Conservation (phyloP, 2,113 vertebrate genomes). For the Arenaria interpres region DNA sequence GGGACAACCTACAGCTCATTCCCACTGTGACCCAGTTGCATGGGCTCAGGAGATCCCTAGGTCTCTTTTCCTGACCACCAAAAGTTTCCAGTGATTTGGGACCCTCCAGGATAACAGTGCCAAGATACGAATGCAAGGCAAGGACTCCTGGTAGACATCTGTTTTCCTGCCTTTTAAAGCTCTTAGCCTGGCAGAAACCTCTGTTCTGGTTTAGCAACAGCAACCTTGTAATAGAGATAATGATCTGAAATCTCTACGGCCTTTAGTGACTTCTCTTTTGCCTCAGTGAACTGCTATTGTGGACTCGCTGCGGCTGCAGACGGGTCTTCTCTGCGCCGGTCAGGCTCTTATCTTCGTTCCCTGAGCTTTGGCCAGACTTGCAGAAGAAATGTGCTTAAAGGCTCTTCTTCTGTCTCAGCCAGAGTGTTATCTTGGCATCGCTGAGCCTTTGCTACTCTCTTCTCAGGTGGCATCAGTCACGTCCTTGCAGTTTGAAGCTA, state of each 20-base stretch:
- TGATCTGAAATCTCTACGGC: not conserved
- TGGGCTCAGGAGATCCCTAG: no score
- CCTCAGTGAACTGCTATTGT: slow-evolving; percentile 13
- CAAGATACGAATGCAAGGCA: not conserved
- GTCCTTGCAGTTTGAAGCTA: slow-evolving; percentile 33
- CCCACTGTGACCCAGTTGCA: not conserved
- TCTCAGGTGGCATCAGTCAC: slow-evolving; percentile 25
- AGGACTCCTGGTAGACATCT: not conserved
- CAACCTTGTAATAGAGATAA: not conserved
- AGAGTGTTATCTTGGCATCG: not conserved
- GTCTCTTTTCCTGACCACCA: not conserved
- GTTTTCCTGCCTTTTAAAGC: not conserved
- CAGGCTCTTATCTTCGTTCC: slow-evolving; percentile 28
- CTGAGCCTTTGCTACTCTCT: slow-evolving; percentile 37
- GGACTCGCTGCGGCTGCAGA: not conserved
- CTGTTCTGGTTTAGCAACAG: not conserved
- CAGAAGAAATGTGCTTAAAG: slow-evolving; percentile 23
- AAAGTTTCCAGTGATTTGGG: not conserved
- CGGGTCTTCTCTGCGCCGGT: not conserved
- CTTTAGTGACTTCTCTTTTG: slow-evolving; percentile 18
- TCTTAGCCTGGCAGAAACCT: not conserved
- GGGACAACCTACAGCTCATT: not conserved
- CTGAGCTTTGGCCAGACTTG: slow-evolving; percentile 32
- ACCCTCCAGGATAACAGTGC: not conserved
- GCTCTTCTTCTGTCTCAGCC: slow-evolving; percentile 2